Percentiles rank a stretch among this genome's conserved stretches.
Evolutionary conservation across 1,140 invertebrate species (phyloP).

Genomic region (Ganaspis sp.): DNA sequence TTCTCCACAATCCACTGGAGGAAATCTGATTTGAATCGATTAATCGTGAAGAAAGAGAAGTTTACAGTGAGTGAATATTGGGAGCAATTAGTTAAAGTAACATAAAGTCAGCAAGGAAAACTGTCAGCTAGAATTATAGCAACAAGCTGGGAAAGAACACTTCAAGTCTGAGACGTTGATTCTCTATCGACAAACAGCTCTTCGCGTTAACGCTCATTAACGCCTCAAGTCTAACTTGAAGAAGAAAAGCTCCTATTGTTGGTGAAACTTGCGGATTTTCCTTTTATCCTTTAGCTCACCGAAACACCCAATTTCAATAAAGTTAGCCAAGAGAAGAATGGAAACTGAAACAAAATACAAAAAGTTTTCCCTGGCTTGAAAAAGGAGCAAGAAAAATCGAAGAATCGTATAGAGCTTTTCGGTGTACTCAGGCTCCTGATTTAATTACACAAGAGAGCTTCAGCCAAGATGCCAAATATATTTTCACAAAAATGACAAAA

Average conservation of each 20-base stretch:
- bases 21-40: slow-evolving; percentile 6
- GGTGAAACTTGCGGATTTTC: slow-evolving; percentile 26
- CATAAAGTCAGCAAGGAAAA: slow-evolving; percentile 13
- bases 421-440: not conserved
- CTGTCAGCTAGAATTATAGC: slow-evolving; percentile 2
- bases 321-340: slow-evolving; percentile 10
- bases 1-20: not conserved
- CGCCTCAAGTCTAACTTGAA: slow-evolving; percentile 20
- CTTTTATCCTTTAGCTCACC: slow-evolving; percentile 27
- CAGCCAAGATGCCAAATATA: not conserved
- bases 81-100: slow-evolving; percentile 25
- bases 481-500: not conserved
- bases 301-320: slow-evolving; percentile 29
- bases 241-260: slow-evolving; percentile 10
- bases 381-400: slow-evolving; percentile 16
- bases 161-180: not conserved
- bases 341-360: slow-evolving; percentile 25
- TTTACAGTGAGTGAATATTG: slow-evolving; percentile 22
- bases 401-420: slow-evolving; percentile 21
- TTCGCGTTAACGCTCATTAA: slow-evolving; percentile 31
- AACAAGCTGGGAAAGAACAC: not conserved
- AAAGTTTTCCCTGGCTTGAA: not conserved
- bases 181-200: slow-evolving; percentile 25
- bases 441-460: slow-evolving; percentile 4
- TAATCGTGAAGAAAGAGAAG: not conserved